Base-by-base conservation (phyloP, 2,797 vertebrate genomes). In the Gouania willdenowi region DNA sequence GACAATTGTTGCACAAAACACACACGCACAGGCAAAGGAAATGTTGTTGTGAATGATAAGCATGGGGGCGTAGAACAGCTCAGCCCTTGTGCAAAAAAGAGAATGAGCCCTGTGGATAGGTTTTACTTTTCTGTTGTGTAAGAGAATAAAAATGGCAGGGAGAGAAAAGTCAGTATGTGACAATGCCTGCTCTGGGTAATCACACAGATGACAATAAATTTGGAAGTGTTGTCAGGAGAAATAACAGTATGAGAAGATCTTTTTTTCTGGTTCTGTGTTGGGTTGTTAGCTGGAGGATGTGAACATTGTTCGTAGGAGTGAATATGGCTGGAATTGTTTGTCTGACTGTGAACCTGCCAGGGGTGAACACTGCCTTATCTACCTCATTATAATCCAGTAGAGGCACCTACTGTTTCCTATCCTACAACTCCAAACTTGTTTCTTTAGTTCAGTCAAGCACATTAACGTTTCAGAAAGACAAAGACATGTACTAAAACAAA, bases 1-100 rank as follows among this genome's bases (percentile, higher is more conserved):
- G 38, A 50, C 33, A 58, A 43, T 71, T 49, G 71, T 71, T 71
- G 44, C 37, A 41, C 20, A 29, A 58, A 57, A 57, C 39, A 45
- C 41, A 31, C 28, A 51, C 10, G 53, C 25, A 33, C 29, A 8
- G 14, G 9, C 15, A 49, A 13, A 60, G 57, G 66, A 75, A 77
- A 59, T 36, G 55, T 71, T 68, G 74, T 68, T 66, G 21, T 49
- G 42, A 66, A 30, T 63, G 66, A 80, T 61, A 66, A 74, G 64
- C 61, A 55, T 29, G 55, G 55, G 44, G 72, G 77, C 49, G 72
- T 71, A 59, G 50, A 66, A 79, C 50, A 62, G 66, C 36, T 43
- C 29, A 1, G 41, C 54, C 45, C 48, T 61, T 26, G 57, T 65
- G 44, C 56, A 47, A 76, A 76, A 71, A 72, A 60, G 66, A 57